Base-by-base conservation (phyloP, 2,113 vertebrate species). In the Paramormyrops kingsleyae region DNA sequence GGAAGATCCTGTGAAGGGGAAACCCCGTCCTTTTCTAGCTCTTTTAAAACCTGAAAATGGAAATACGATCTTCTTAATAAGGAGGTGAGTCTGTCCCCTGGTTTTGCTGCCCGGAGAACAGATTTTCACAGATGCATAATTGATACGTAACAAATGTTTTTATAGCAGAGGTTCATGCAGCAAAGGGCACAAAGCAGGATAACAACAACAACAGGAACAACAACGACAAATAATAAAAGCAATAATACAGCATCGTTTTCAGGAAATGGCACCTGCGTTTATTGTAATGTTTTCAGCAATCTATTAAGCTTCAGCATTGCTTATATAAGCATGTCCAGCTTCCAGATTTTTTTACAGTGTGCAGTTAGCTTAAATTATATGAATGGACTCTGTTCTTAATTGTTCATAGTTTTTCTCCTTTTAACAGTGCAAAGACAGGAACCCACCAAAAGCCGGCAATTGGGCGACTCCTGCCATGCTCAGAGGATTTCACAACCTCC, bases 401-500 rank as follows among this genome's bases (percentile, higher is more conserved):
- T 84, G 24, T 47, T 84, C 6, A 24, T 47, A 24, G 9, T 24
- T 47, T 44, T 84, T n/a, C 19, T 47, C 39, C 8, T 84, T 24
- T 84, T 21, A n/a, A 47, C 44, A 21, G 44, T 84, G 83, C 39
- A n/a, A 47, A 46, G 83, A 84, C 21, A 13, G 83, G 83, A 87
- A 52, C 85, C 85, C 49, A 15, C n/a, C 19, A 13, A 31, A 87
- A 17, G 47, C 27, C n/a, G 0, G 24, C n/a, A 8, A 31, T 21
- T 47, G 83, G 44, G 10, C 8, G 83, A 46, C 31, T 53, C n/a
- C 24, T 35, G 49, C 47, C 85, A 52, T 9, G 49, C 85, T 52
- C 47, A 44, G 49, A 53, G 49, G 27, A 87, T 87, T 87, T 87
- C 85, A 87, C 85, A 87, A 87, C 24, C 47, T 50, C 49, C 42